Evolutionary conservation across 2,888 invertebrate species (phyloP).

Genomic region (Diadromus collaris): DNA sequence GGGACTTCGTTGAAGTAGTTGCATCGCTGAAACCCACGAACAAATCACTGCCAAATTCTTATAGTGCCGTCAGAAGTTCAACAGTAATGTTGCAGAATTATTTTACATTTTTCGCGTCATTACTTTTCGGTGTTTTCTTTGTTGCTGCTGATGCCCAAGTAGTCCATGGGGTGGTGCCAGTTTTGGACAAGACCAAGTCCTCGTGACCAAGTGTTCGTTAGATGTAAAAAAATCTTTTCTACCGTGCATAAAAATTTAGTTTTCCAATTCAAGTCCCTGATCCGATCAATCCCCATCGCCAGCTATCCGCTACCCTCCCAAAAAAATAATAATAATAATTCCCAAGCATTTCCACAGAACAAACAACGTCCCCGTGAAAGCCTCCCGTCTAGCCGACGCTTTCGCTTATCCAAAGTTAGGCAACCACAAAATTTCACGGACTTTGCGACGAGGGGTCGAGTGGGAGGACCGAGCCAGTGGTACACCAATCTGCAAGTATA

Average conservation of each 20-base stretch:
- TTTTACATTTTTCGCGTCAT: neutral
- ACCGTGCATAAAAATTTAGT: neutral
- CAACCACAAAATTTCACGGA: constrained; percentile 6
- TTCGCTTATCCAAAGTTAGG: constrained; percentile 5
- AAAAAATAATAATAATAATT: constrained; percentile 15
- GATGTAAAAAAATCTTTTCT: neutral
- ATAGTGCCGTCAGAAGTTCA: neutral
- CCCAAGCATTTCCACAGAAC: constrained; percentile 17
- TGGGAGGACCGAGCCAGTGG: constrained; percentile 29
- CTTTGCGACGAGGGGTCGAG: constrained; percentile 10
- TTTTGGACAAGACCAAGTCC: neutral
- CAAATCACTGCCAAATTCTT: neutral
- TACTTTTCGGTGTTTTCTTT: neutral
- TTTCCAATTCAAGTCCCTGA: constrained; percentile 44
- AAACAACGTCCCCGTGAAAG: constrained; percentile 44
- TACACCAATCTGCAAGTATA: constrained; percentile 64
- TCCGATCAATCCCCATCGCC: constrained; percentile 24
- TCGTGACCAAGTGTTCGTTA: neutral
- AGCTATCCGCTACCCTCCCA: neutral
- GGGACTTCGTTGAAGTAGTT: neutral
- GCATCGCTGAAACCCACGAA: neutral
- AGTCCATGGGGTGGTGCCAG: neutral
- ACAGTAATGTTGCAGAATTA: neutral
- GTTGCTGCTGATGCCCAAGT: neutral
- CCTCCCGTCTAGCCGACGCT: neutral